Evolutionary conservation across 2,113 vertebrate genomes (phyloP).

Genomic region (Murina feae): DNA sequence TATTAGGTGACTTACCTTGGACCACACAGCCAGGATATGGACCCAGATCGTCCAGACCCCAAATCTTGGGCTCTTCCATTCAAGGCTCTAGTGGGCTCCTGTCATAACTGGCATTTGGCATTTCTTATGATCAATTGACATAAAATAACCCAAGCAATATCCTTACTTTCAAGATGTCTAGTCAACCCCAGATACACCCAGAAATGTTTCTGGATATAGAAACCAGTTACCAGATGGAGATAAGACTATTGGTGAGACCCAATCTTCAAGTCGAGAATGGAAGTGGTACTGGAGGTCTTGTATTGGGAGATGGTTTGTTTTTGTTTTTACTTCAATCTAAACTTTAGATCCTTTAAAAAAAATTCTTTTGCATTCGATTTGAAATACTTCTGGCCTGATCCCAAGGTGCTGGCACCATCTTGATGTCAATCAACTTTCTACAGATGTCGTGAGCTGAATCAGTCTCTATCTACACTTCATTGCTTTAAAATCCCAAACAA

Average conservation of each 20-base stretch:
- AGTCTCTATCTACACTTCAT: background rate
- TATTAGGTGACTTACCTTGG: background rate
- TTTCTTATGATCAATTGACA: background rate
- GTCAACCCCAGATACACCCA: background rate
- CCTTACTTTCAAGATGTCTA: background rate
- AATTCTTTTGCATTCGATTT: background rate
- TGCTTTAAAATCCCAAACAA: background rate
- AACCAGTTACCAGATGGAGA: background rate
- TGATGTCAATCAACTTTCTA: background rate
- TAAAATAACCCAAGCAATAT: background rate
- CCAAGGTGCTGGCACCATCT: background rate
- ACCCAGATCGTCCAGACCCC: background rate
- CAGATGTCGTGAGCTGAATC: background rate
- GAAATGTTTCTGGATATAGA: background rate
- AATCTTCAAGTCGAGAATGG: background rate
- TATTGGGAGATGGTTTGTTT: background rate
- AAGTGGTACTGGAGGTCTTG: background rate
- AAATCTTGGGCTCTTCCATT: background rate
- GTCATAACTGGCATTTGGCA: background rate
- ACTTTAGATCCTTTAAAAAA: background rate
- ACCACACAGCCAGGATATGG: background rate
- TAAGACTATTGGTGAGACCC: background rate
- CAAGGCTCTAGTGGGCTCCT: background rate
- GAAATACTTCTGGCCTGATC: background rate
- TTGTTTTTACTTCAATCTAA: background rate